phyloP scores from a whole-genome alignment of 2,113 vertebrate species.

The Ondatra zibethicus region DNA sequence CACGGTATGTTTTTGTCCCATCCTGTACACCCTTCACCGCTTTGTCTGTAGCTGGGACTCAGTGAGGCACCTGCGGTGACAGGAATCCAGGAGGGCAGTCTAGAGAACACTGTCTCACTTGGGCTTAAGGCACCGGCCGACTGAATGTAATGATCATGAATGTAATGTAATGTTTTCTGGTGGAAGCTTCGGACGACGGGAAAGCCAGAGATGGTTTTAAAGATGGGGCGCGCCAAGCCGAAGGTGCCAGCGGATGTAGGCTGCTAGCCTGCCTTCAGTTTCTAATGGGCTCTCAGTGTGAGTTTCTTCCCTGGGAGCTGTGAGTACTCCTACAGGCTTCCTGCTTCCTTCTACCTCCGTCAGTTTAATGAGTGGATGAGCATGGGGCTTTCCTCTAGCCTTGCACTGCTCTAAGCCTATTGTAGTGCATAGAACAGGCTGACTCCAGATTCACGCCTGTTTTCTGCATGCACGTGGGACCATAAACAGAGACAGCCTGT shows the following conservation, averaged over 20 bases:
- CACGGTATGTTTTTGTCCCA: not conserved
- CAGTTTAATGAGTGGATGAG: too few relatives aligned
- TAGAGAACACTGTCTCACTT: not conserved
- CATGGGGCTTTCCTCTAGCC: not conserved
- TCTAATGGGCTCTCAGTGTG: not conserved
- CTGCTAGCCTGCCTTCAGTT: not conserved
- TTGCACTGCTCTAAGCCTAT: too few relatives aligned
- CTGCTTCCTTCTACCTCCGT: not conserved
- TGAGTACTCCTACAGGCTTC: not conserved
- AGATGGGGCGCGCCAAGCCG: not conserved
- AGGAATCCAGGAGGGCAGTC: not conserved
- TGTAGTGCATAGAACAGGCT: not conserved
- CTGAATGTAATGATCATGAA: not conserved
- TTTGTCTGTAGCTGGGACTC: not conserved
- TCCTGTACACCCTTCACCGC: not conserved
- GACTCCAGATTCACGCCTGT: not conserved
- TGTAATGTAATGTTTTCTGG: not conserved
- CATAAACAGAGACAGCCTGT: not conserved
- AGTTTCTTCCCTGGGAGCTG: not conserved
- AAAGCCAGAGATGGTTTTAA: not conserved
- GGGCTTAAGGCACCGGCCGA: not conserved
- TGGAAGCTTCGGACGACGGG: not conserved
- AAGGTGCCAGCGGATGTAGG: not conserved
- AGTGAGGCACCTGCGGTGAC: too few relatives aligned
- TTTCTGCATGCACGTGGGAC: not conserved